Percentiles rank a stretch among this genome's conserved stretches.
Evolutionary conservation across 2,113 vertebrate species (phyloP).

Genomic region (Ptychochromis oligacanthus): DNA sequence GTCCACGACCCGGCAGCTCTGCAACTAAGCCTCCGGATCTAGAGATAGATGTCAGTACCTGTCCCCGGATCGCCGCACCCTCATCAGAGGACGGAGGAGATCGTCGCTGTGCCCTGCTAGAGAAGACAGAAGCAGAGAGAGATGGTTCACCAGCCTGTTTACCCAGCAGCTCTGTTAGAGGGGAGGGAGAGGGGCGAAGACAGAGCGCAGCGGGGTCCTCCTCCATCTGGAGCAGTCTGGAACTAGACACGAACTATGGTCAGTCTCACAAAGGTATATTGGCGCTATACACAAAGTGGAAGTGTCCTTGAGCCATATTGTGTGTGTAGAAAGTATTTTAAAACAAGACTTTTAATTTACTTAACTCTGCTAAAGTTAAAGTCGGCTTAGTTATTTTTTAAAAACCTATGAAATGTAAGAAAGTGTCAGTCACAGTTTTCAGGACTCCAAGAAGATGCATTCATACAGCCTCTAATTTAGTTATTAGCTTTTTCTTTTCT

Average conservation of each 20-base stretch:
- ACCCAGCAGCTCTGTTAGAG: slow-evolving; percentile 3
- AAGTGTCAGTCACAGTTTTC: no score
- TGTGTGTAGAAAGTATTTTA: neutral
- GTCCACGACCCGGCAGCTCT: neutral
- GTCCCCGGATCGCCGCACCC: neutral
- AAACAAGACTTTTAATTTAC: neutral
- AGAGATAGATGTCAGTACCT: neutral
- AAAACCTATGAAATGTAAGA: no score
- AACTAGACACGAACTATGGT: slow-evolving; percentile 37
- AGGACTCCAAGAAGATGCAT: neutral
- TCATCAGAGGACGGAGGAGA: slow-evolving; percentile 9
- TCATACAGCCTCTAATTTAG: neutral
- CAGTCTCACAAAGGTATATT: slow-evolving; percentile 53
- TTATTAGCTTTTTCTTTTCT: no score
- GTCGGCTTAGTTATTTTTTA: no score
- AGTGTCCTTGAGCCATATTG: neutral
- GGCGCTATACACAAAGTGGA: neutral
- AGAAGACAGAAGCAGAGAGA: slow-evolving; percentile 66
- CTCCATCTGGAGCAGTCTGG: slow-evolving; percentile 63
- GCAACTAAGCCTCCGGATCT: neutral
- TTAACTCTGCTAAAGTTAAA: no score
- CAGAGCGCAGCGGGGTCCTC: neutral
- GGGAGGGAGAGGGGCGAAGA: no score
- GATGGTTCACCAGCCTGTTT: slow-evolving; percentile 48
- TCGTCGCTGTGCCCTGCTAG: neutral